phyloP scores from a whole-genome alignment of 2,888 invertebrate genomes.

The Busseola fusca region DNA sequence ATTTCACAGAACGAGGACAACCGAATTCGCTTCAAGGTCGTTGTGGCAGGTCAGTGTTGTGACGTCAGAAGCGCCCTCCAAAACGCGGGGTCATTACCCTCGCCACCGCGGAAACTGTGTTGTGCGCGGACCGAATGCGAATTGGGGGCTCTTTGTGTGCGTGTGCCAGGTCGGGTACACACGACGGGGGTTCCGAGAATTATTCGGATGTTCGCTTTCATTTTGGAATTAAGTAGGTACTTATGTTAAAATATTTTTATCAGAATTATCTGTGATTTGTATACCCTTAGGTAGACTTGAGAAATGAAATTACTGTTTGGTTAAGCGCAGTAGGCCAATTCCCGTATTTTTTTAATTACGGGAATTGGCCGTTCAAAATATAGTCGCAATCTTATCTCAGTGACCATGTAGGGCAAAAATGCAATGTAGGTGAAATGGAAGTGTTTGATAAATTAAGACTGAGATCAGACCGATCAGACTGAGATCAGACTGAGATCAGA shows the following conservation, averaged over 20 bases:
- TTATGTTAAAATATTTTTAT: conserved; percentile 25
- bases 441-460: too few relatives aligned
- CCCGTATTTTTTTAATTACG: too few relatives aligned
- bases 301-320: background rate
- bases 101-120: conserved; percentile 87
- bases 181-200: conserved; percentile 39
- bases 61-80: conserved; percentile 88
- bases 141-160: conserved; percentile 84
- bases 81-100: conserved; percentile 84
- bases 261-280: background rate
- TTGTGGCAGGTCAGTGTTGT: conserved; percentile 84
- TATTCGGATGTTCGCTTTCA: conserved; percentile 18
- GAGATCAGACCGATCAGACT: too few relatives aligned
- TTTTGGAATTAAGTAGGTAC: background rate
- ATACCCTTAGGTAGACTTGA: background rate
- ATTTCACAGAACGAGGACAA: conserved; percentile 68
- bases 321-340: background rate
- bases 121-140: conserved; percentile 87
- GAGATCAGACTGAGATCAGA: too few relatives aligned
- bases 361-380: too few relatives aligned
- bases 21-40: conserved; percentile 84
- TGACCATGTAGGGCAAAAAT: too few relatives aligned
- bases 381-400: too few relatives aligned
- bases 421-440: too few relatives aligned
- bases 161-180: conserved; percentile 68